Evolutionary conservation across 37 sponge, comb jelly and placozoan species (phyloP), one percentile per base, ranked within the genome.

Genomic region (Cliona cf. orientalis): DNA sequence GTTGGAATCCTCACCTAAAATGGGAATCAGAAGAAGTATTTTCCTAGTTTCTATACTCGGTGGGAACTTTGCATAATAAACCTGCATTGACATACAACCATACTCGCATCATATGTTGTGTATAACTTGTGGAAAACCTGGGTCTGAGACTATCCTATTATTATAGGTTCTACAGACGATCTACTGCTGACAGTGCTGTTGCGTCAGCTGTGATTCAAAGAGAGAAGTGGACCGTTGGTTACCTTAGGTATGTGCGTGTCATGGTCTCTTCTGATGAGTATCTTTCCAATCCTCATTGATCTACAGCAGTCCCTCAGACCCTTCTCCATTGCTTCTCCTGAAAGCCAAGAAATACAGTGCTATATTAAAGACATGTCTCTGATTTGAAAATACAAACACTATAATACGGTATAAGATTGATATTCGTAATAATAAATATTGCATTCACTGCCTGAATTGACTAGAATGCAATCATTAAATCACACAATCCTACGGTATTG

Each of bases 281-380:
- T 97, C 81, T 97, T 97, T 14, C 97, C 97, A 25, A 97, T 97
- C 11, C 97, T 42, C 63, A 97, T 94, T 5, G 95, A 94, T 39
- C 95, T 79, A 45, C 95, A 97, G 75, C 95, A 94, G 37, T 97
- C 86, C 25, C 95, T n/a, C 25, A 97, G 41, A 0, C 87, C 93
- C 55, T 87, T 94, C 81, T 97, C 97, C 97, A 97, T 97, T 53
- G 97, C 95, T 74, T 97, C 97, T 42, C 97, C 97, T 96, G 81
- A 9, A 58, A 41, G 28, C n/a, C n/a, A n/a, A n/a, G n/a, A n/a
- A n/a, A n/a, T 26, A 58, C 23, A 49, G n/a, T n/a, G n/a, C n/a
- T n/a, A n/a, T 19, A 49, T 11, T 11, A 49, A 17, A 49, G 55
- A 49, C 11, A 17, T 17, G 17, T 49, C 55, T 49, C 55, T 42